Conservation (phyloP, 2,113 vertebrate species). For the Trematocara marginatum region DNA sequence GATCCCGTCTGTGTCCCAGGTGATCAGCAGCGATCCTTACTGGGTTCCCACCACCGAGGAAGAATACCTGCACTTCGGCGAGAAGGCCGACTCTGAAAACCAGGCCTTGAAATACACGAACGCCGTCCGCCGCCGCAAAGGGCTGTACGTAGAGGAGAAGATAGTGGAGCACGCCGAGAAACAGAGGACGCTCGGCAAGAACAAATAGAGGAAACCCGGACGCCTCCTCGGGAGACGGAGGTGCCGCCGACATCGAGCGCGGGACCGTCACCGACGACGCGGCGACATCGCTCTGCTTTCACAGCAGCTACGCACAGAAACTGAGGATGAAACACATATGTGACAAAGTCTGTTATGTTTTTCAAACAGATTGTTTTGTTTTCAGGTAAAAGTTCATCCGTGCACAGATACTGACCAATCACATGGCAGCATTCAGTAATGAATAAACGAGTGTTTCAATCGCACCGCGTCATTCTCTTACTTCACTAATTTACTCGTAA, state of each 20-base stretch:
- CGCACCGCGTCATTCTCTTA: neutral
- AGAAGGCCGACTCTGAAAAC: conserved; percentile 91
- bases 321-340: neutral
- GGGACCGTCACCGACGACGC: accelerated
- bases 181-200: conserved; percentile 91
- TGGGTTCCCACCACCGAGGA: conserved; percentile 98
- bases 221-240: neutral
- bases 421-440: neutral
- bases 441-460: neutral
- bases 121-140: conserved; percentile 87
- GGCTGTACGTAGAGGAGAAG: conserved; percentile 93
- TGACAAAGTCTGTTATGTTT: neutral
- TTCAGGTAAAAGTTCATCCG: neutral
- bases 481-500: neutral
- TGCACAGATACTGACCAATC: neutral
- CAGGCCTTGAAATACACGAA: conserved; percentile 95
- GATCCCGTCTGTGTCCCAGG: conserved; percentile 60
- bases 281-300: neutral
- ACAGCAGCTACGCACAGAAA: neutral
- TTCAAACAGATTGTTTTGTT: neutral
- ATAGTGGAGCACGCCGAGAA: conserved; percentile 94
- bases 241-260: neutral
- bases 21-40: conserved; percentile 87
- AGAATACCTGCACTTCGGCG: conserved; percentile 96
- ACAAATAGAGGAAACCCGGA: conserved; percentile 70